Evolutionary conservation across 2,797 vertebrate genomes (phyloP).

Genomic region (Orestias chungarensis): DNA sequence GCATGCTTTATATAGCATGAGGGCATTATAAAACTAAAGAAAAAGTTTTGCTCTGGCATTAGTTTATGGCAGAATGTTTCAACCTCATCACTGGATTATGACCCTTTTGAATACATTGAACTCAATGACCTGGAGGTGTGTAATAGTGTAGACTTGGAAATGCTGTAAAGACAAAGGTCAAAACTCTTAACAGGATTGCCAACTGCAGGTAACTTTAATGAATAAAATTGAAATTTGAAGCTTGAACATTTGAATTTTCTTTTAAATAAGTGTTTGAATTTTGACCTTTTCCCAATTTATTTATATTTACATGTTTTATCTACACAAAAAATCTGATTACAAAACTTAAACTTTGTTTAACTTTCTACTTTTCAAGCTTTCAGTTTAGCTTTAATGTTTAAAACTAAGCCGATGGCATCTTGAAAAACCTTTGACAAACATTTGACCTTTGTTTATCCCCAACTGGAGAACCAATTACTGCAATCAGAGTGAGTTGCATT

Average conservation of each 20-base stretch:
- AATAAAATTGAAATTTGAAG: neutral
- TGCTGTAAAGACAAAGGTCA: neutral
- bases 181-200: neutral
- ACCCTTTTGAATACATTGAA: neutral
- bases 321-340: no score
- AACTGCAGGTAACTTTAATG: neutral
- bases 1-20: neutral
- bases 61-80: constrained; percentile 25
- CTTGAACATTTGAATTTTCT: neutral
- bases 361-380: neutral
- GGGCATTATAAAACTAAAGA: neutral
- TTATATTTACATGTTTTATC: neutral
- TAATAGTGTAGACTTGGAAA: constrained; percentile 22
- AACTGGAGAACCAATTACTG: neutral
- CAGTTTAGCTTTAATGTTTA: neutral
- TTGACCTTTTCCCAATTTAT: neutral
- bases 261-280: neutral
- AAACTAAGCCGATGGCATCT: neutral
- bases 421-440: neutral
- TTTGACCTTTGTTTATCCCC: neutral
- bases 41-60: neutral
- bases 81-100: neutral
- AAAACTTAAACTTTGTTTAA: neutral
- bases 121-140: neutral
- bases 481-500: neutral